Evolutionary conservation across 2,113 vertebrate species (phyloP), one percentile per base, ranked within the genome.

Genomic region (Chascanopsetta lugubris): DNA sequence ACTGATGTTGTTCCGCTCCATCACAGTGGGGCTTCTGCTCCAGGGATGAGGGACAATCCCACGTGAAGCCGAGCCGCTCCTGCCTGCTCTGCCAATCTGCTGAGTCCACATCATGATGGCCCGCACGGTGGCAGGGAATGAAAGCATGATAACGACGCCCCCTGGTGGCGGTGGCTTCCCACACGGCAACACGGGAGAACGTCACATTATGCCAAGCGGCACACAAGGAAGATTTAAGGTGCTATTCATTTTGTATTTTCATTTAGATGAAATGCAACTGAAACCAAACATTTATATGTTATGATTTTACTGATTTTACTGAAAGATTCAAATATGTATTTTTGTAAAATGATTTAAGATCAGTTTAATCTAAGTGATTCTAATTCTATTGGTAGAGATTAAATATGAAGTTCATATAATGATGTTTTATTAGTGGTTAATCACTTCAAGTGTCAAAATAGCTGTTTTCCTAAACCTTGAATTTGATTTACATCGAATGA

Each of bases 91-190:
- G 54, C 58, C 49, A 47, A 46, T 53, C 6, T 17, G 20, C 57
- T 60, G 63, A 26, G 40, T 10, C 25, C 57, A n/a, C n/a, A 8
- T 48, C 42, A 8, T 2, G 22, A 27, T 24, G 2, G 30, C 22
- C 6, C 15, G 45, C 7, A 51, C n/a, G n/a, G n/a, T n/a, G n/a
- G 4, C 5, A 5, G 13, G 1, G n/a, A 26, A 58, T n/a, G n/a
- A 40, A 32, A 6, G 45, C 40, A 21, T 61, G 62, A 7, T 3
- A 6, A 36, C 57, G 71, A 17, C 60, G 79, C 69, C 85, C 79
- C 69, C 86, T 86, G 54, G 65, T 84, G 88, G 70, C 2, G 3
- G 18, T 1, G 5, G 12, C 15, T 10, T 47, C 2, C 18, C 13
- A 12, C n/a, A 20, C 10, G 42, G 42, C n/a, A 4, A 8, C 3